Evolutionary conservation across 2,113 vertebrate genomes (phyloP), one percentile per base, ranked within the genome.

Genomic region (Etheostoma spectabile): DNA sequence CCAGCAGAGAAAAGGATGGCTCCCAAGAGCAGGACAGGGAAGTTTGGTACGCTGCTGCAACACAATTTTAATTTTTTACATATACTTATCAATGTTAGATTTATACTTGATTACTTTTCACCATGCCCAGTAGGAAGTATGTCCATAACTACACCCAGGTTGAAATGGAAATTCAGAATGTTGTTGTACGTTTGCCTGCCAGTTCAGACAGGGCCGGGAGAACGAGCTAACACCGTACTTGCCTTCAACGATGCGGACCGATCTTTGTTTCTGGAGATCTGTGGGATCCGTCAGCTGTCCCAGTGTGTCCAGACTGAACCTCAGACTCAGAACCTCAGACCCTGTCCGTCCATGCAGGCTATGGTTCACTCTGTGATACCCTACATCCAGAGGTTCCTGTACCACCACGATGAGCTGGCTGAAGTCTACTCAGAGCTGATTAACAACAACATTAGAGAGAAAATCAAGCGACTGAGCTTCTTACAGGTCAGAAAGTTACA

Each of bases 301-400:
- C 0, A 76, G 21, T 93, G 93, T 18, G 91, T 96, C 61, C 92
- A 55, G 18, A 84, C 64, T 0, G 89, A 94, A 27, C 35, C 94
- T 1, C 92, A 79, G 77, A 95, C 95, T 0, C 95, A 95, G 80
- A 79, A 8, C 86, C 90, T 89, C 74, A 91, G 94, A 19, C 94
- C 92, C 6, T 95, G 94, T 77, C 86, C 89, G 0, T 0, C 85
- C 22, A 84, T 96, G 86, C 95, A 95, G 86, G 57, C 51, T 53
- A 85, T 94, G 89, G 93, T 95, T 62, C 93, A 82, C 65, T 81
- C 81, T 0, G 46, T 95, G 45, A 35, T 94, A 13, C 95, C 95
- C 4, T 95, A 95, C 81, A 88, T 96, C 86, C 95, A 96, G 91
- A 93, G 61, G 76, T 96, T 94, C 88, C 86, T 96, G 35, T 93